Evolutionary conservation across 2,888 invertebrate genomes (phyloP), one percentile per base, ranked within the genome.

Genomic region (Pecten maximus): DNA sequence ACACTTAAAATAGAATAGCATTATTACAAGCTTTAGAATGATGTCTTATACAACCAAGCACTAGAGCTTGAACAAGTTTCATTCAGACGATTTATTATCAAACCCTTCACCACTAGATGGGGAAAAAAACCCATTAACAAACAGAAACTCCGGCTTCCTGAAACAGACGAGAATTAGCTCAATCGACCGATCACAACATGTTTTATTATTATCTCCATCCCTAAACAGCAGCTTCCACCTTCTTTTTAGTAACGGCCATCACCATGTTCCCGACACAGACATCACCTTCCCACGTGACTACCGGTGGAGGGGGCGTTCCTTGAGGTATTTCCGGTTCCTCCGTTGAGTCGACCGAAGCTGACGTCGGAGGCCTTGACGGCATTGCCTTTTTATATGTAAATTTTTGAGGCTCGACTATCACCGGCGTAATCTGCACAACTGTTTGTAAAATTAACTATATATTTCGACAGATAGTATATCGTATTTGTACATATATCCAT

Each of bases 211-310:
- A 4, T 44, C 12, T 44, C 44, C 4, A 44, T 54, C 50, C 19
- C 19, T 54, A 19, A 54, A 2, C 50, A 19, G 3, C 50, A 10
- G 19, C 6, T 12, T 35, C 15, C 74, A 74, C 74, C 74, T 10
- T 19, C 50, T 54, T 54, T 8, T 4, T 44, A 54, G 23, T 19
- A 74, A 35, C 74, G 6, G 6, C 74, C 74, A 23, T 74, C 74
- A 74, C 74, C 74, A 74, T 23, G 74, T 6, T 10, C 35, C 74
- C 74, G 10, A 35, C 74, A 74, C 74, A 28, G 35, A 15, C 4
- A 74, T 74, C 74, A 74, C 74, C 74, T 74, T 28, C 74, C 74
- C 74, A 74, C 28, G 28, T 74, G 74, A 74, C 74, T 6, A 74
- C 74, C 35, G 74, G 74, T 2, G 74, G 74, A 28, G 28, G 74